Evolutionary conservation across 92 coral and sea anemone species (phyloP), one percentile per base, ranked within the genome.

Genomic region (Parazoanthus darwini): DNA sequence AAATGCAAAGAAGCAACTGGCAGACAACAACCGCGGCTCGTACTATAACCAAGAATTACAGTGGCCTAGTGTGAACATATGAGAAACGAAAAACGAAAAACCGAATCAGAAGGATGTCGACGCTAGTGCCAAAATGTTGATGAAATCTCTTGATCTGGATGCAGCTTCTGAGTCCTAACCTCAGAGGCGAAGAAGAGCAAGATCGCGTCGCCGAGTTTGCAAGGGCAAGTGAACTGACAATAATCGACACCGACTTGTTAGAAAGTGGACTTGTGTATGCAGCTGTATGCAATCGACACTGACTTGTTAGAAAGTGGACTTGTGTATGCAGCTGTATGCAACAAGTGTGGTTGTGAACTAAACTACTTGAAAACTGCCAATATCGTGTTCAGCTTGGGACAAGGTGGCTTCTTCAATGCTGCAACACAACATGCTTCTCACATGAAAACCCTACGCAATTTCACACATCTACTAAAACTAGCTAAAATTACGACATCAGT

Each of bases 241-340:
- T 29, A 29, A 29, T 29, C 33, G 33, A 29, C 43, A 20, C 79
- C 38, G 79, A 75, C 79, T 51, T 37, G 79, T 75, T 75, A 51
- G 79, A 75, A 75, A 75, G 38, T 29, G 50, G 79, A 74, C 43
- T 74, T 37, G 6, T 74, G 43, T 50, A 37, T 75, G 79, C 38
- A 8, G 14, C 51, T 75, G 79, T 9, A 50, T 25, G 43, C 38
- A 38, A 75, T 75, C 50, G 79, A 75, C 43, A 20, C 79, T 75
- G 79, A 75, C 79, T 51, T 37, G 79, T 75, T 75, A 51, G 79
- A 75, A 75, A 75, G 38, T 29, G 50, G 79, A 74, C 43, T 74
- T 37, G 6, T 74, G 43, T 50, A 37, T 75, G 79, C 48, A 75
- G 79, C 79, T 75, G 79, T 75, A 75, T 75, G 79, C 38, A 75